Conservation (phyloP, 2,113 vertebrate species). For the Pipra filicauda region DNA sequence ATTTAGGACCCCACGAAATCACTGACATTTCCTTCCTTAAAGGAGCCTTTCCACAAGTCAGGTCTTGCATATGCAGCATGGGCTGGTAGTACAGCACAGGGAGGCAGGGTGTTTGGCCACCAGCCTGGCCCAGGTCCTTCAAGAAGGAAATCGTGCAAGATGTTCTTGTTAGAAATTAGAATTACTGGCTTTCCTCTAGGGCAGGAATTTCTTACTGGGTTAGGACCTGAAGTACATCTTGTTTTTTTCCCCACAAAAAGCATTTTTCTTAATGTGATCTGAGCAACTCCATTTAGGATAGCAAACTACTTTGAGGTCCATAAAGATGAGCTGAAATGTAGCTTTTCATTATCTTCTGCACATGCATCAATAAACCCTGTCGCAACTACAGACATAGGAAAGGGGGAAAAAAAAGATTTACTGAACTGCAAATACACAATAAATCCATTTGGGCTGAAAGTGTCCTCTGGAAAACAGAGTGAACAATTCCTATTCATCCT, state of each 20-base stretch:
- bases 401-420: not conserved
- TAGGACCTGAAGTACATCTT: not conserved
- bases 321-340: constrained; percentile 18
- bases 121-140: not conserved
- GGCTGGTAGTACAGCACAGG: not conserved
- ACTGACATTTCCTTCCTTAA: not conserved
- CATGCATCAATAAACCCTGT: not conserved
- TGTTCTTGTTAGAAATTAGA: not conserved
- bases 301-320: not conserved
- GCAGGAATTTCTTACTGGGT: not conserved
- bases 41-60: not conserved
- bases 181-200: not conserved
- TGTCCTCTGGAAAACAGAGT: constrained; percentile 7
- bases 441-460: constrained; percentile 13
- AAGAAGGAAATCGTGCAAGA: not conserved
- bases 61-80: fast-evolving
- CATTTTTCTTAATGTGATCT: not conserved
- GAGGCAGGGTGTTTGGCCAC: not conserved
- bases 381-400: not conserved
- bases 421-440: constrained; percentile 20
- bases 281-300: not conserved
- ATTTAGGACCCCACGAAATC: not conserved
- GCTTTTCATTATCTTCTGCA: constrained; percentile 18
- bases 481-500: not conserved
- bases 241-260: not conserved